A percentile compares a stretch with the other conserved stretches of the same genome.
Evolutionary conservation across 2,113 vertebrate species (phyloP).

Genomic region (Kryptolebias marmoratus): DNA sequence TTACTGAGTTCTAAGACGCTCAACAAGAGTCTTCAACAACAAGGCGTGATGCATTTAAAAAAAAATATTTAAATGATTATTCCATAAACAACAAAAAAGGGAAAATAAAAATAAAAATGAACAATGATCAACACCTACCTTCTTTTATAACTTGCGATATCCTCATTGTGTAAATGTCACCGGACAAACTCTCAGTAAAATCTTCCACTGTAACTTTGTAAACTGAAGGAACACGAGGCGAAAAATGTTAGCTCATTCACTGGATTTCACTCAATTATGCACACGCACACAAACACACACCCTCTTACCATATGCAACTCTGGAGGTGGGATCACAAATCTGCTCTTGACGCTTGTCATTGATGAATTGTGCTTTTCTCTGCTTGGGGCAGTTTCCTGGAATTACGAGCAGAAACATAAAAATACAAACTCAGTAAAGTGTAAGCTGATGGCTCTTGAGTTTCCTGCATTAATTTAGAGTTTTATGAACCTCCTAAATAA

Average conservation of each 20-base stretch:
- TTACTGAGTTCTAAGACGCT: too few species aligned
- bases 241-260: not conserved
- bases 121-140: conserved; percentile 40
- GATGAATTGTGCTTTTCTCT: not conserved
- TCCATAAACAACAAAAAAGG: not conserved
- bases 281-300: not conserved
- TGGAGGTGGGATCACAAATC: conserved; percentile 70
- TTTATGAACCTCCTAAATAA: not conserved
- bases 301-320: conserved; percentile 63
- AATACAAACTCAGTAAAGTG: not conserved
- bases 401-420: not conserved
- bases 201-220: conserved; percentile 51
- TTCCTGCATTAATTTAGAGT: not conserved
- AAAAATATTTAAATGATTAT: too few species aligned
- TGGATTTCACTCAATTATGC: not conserved
- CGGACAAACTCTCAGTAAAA: not conserved
- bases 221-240: conserved; percentile 39
- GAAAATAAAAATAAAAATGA: not conserved
- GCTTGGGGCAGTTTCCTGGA: conserved; percentile 82
- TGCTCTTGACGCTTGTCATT: conserved; percentile 42
- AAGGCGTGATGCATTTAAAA: too few species aligned
- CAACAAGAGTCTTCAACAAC: too few species aligned
- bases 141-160: conserved; percentile 56
- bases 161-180: conserved; percentile 52
- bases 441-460: not conserved